These are phyloP conservation scores for Syrphus vitripennis DNA, from an alignment of 2,888 invertebrate genomes.

Conservation along the genomic window DNA sequence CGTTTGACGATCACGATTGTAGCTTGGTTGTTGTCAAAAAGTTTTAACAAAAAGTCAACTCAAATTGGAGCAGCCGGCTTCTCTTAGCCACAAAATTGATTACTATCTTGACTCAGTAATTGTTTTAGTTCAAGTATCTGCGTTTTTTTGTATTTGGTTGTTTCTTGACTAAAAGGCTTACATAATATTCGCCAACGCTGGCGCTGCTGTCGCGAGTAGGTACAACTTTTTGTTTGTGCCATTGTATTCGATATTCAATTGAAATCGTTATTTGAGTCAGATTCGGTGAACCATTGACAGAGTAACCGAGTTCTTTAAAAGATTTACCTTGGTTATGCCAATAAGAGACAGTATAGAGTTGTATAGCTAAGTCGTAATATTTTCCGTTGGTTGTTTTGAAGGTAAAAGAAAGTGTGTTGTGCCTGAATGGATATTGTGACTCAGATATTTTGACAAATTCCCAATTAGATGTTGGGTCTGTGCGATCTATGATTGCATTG, in stretches of 20 bases:
- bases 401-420: conserved; percentile 64
- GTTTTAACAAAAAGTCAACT: conserved; percentile 23
- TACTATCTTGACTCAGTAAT: conserved; percentile 62
- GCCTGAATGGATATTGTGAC: conserved; percentile 56
- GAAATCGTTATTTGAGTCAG: conserved; percentile 63
- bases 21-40: conserved; percentile 46
- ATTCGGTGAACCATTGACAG: conserved; percentile 61
- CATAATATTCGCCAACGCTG: conserved; percentile 62
- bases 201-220: conserved; percentile 37
- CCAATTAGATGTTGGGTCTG: conserved; percentile 20
- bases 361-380: neutral
- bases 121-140: conserved; percentile 54
- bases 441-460: conserved; percentile 50
- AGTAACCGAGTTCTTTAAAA: conserved; percentile 54
- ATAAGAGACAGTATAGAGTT: conserved; percentile 28
- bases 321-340: conserved; percentile 23
- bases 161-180: conserved; percentile 33
- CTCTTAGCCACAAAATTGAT: conserved; percentile 62
- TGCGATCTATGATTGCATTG: conserved; percentile 3
- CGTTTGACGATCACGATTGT: conserved; percentile 60
- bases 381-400: conserved; percentile 28
- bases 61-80: conserved; percentile 67
- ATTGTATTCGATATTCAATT: conserved; percentile 68
- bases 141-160: conserved; percentile 24
- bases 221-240: conserved; percentile 49